These are phyloP conservation scores for Troides aeacus DNA, from an alignment of 2,888 invertebrate species.

Conservation along the genomic window DNA sequence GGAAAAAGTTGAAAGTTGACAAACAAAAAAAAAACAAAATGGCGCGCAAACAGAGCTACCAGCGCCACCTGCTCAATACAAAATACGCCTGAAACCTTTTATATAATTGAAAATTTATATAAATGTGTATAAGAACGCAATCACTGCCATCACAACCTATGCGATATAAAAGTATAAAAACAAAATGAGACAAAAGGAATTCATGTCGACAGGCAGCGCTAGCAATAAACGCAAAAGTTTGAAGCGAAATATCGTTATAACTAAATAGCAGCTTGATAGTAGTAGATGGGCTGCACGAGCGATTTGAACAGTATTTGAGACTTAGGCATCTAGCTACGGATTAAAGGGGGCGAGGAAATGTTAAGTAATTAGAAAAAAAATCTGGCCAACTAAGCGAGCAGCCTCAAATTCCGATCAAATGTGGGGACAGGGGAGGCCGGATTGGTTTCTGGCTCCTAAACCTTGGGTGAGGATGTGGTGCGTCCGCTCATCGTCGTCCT, in stretches of 20 bases:
- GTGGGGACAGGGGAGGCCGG: slow-evolving; percentile 32
- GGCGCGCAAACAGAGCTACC: slow-evolving; percentile 67
- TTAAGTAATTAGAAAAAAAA: slow-evolving; percentile 33
- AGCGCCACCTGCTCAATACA: slow-evolving; percentile 68
- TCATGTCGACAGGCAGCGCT: slow-evolving; percentile 34
- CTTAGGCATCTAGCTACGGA: slow-evolving; percentile 35
- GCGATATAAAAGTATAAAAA: slow-evolving; percentile 28
- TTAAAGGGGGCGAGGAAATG: slow-evolving; percentile 35
- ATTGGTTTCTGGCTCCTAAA: slow-evolving; percentile 50
- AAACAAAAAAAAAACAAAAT: slow-evolving; percentile 54
- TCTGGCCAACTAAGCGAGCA: slow-evolving; percentile 33
- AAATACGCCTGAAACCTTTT: slow-evolving; percentile 20
- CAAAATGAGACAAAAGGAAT: slow-evolving; percentile 28
- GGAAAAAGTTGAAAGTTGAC: slow-evolving; percentile 14
- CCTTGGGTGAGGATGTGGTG: slow-evolving; percentile 72
- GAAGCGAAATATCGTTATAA: slow-evolving; percentile 17
- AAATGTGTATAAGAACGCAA: slow-evolving; percentile 46
- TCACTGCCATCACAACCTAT: slow-evolving; percentile 64
- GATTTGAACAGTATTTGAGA: slow-evolving; percentile 62
- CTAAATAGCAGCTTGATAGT: slow-evolving; percentile 23
- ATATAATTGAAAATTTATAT: slow-evolving; percentile 9
- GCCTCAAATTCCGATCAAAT: slow-evolving; percentile 43
- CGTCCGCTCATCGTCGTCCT: slow-evolving; percentile 66
- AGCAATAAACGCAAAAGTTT: slow-evolving; percentile 30
- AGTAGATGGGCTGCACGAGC: slow-evolving; percentile 42